Conservation (phyloP, 2,113 vertebrate species). For the Leuciscus idus region DNA sequence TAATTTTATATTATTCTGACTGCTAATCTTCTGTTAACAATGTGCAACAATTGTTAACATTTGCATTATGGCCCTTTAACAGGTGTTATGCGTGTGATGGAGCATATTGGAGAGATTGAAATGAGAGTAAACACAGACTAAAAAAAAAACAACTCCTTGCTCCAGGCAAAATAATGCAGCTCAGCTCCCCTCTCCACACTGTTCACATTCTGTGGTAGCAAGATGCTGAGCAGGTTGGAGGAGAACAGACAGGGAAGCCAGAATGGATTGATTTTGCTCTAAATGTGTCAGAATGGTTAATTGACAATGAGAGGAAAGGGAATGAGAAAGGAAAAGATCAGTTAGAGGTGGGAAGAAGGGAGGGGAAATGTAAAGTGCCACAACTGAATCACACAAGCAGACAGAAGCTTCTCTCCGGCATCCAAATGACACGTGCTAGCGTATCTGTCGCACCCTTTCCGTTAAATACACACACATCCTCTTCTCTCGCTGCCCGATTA, state of each 20-base stretch:
- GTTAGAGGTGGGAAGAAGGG: conserved; percentile 3
- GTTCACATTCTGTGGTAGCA: not conserved
- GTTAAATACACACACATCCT: conserved; percentile 8
- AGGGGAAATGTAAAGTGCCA: not conserved
- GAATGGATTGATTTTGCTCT: conserved; percentile 33
- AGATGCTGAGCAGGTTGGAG: conserved; percentile 4
- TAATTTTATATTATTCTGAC: no score
- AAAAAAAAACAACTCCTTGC: not conserved
- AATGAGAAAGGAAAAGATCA: conserved; percentile 2
- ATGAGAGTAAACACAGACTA: not conserved
- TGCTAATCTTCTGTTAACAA: not conserved
- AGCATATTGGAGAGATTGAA: not conserved
- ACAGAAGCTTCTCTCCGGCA: not conserved
- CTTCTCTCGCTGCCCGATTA: conserved; percentile 27
- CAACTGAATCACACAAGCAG: conserved; percentile 24
- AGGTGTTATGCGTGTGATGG: not conserved
- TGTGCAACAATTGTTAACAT: not conserved
- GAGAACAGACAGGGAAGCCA: not conserved
- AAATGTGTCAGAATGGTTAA: conserved; percentile 8
- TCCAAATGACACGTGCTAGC: not conserved
- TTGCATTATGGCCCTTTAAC: not conserved
- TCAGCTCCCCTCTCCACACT: not conserved
- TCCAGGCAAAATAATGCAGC: not conserved
- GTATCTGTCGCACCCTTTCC: not conserved
- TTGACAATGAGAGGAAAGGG: conserved; percentile 11